Conservation (phyloP, 1,140 invertebrate species). For the Psilanteris sp. region DNA sequence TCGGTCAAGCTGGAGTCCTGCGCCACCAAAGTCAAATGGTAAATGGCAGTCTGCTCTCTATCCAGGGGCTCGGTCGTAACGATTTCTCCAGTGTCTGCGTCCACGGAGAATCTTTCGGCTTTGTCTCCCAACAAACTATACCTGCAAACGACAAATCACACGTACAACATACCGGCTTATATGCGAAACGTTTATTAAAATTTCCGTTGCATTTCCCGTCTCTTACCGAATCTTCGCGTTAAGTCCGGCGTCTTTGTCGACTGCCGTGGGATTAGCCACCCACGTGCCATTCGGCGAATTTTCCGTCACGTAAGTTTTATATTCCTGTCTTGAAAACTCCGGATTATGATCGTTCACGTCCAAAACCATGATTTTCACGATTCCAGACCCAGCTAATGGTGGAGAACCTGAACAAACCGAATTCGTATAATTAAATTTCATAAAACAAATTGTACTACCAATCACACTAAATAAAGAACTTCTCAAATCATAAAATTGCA, state of each 20-base stretch:
- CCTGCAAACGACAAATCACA: conserved; percentile 66
- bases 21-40: conserved; percentile 90
- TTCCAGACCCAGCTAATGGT: conserved; percentile 92
- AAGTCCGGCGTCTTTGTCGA: conserved; percentile 89
- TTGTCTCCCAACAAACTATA: conserved; percentile 91
- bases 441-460: too few relatives aligned
- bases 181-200: too few relatives aligned
- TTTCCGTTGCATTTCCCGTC: too few relatives aligned
- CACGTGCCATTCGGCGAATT: conserved; percentile 86
- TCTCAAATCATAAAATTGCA: too few relatives aligned
- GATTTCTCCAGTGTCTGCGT: conserved; percentile 88
- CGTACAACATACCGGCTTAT: too few relatives aligned
- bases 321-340: conserved; percentile 88
- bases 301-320: conserved; percentile 87
- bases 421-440: background rate
- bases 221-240: conserved; percentile 91
- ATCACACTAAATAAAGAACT: too few relatives aligned
- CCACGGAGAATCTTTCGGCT: conserved; percentile 86
- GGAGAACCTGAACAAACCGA: conserved; percentile 85
- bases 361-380: conserved; percentile 91
- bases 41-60: conserved; percentile 87
- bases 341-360: conserved; percentile 97
- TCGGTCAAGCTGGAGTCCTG: conserved; percentile 92
- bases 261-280: conserved; percentile 86
- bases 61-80: conserved; percentile 86